A percentile compares a stretch with the other conserved stretches of the same genome.
Conservation (phyloP, 2,797 vertebrate genomes). For the Benthosema pterotum region DNA sequence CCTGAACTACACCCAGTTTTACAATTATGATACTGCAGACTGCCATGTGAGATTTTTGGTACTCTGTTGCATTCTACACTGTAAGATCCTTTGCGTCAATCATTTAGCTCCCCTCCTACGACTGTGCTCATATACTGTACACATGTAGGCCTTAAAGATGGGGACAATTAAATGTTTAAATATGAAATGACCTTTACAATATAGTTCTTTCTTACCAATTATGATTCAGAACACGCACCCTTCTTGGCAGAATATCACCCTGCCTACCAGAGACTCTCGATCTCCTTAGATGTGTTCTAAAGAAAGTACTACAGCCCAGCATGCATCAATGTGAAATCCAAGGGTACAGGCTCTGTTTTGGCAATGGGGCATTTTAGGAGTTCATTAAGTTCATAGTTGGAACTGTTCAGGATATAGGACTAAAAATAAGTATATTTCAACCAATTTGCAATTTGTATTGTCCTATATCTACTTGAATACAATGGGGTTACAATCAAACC, state of each 20-base stretch:
- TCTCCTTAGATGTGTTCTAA: not conserved
- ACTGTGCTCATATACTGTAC: no score
- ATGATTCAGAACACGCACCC: not conserved
- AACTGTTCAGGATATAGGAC: not conserved
- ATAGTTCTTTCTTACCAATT: not conserved
- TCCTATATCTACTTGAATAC: not conserved
- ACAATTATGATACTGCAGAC: no score
- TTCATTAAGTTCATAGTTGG: not conserved
- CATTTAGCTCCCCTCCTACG: no score
- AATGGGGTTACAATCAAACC: not conserved
- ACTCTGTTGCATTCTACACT: not conserved
- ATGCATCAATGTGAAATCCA: not conserved
- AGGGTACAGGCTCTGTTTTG: no score
- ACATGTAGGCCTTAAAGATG: no score
- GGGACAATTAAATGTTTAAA: no score
- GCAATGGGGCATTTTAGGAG: not conserved
- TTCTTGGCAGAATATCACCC: not conserved
- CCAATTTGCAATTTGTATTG: not conserved
- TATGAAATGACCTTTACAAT: not conserved
- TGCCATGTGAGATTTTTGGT: not conserved
- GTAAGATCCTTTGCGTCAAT: no score
- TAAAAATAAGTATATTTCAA: no score
- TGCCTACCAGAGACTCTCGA: not conserved
- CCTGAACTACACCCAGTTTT: no score
- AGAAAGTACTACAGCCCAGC: not conserved